These are phyloP conservation scores for Eumaeus atala DNA, from an alignment of 1,140 invertebrate genomes.

Conservation along the genomic window DNA sequence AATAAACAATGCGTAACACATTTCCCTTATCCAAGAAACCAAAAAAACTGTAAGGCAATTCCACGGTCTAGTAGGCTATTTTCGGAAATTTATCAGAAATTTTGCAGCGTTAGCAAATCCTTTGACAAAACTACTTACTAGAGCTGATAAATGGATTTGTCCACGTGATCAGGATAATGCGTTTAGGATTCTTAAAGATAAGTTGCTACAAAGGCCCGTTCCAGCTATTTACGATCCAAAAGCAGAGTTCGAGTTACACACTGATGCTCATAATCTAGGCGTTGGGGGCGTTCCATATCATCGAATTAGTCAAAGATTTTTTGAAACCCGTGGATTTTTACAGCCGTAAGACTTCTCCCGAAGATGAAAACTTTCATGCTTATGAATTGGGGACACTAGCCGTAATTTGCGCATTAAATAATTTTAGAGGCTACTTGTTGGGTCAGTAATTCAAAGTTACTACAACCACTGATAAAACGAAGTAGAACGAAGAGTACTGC, in stretches of 20 bases:
- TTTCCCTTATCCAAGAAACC: background rate
- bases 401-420: constrained; percentile 18
- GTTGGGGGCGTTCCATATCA: constrained; percentile 15
- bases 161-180: constrained; percentile 7
- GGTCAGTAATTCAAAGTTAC: too few relatives aligned
- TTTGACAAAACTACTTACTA: constrained; percentile 16
- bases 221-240: constrained; percentile 15
- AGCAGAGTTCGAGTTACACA: constrained; percentile 15
- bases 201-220: constrained; percentile 15
- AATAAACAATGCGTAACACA: background rate
- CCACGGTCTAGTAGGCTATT: constrained; percentile 1
- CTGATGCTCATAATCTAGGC: constrained; percentile 13
- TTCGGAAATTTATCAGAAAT: constrained; percentile 16
- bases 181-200: constrained; percentile 13
- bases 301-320: background rate
- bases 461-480: too few relatives aligned
- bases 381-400: constrained; percentile 33
- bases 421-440: constrained; percentile 6
- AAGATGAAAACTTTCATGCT: constrained; percentile 23
- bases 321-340: constrained; percentile 19
- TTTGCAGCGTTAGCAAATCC: constrained; percentile 12
- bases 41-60: constrained; percentile 2
- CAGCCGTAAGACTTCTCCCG: constrained; percentile 20
- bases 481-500: too few relatives aligned
- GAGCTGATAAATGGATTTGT: constrained; percentile 12